Percentiles rank a stretch among this genome's conserved stretches.
Conservation (phyloP, 2,113 vertebrate species). For the mouse (Mus musculus) region DNA sequence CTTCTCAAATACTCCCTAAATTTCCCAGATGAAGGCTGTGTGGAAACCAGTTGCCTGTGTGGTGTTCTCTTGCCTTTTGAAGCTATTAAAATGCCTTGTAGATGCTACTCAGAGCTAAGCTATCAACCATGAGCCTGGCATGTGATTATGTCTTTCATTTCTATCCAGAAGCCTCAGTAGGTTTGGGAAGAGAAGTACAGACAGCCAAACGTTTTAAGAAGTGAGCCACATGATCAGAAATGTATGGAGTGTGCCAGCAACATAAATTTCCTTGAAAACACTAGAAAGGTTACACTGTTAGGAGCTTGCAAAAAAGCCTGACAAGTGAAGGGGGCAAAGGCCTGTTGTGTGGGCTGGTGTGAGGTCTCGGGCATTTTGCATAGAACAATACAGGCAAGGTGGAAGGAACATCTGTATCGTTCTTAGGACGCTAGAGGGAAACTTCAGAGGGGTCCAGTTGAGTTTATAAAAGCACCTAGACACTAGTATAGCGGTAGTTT, state of each 20-base stretch:
- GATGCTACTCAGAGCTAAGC: background rate
- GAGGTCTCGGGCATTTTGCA: background rate
- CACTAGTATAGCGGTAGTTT: too few relatives aligned
- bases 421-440: background rate
- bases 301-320: slow-evolving; percentile 22
- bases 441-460: background rate
- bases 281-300: slow-evolving; percentile 20
- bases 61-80: slow-evolving; percentile 27
- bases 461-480: background rate
- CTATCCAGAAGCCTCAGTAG: background rate
- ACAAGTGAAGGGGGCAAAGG: background rate
- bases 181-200: background rate
- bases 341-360: background rate
- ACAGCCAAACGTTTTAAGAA: slow-evolving; percentile 1
- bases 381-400: background rate
- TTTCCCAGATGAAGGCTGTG: background rate
- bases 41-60: slow-evolving; percentile 5
- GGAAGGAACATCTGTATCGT: background rate
- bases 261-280: slow-evolving; percentile 25
- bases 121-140: background rate
- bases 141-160: background rate
- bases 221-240: background rate
- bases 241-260: background rate
- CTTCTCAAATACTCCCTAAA: slow-evolving; percentile 26
- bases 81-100: slow-evolving; percentile 27